phyloP scores from a whole-genome alignment of 2,113 vertebrate species.

The Vulpes lagopus region DNA sequence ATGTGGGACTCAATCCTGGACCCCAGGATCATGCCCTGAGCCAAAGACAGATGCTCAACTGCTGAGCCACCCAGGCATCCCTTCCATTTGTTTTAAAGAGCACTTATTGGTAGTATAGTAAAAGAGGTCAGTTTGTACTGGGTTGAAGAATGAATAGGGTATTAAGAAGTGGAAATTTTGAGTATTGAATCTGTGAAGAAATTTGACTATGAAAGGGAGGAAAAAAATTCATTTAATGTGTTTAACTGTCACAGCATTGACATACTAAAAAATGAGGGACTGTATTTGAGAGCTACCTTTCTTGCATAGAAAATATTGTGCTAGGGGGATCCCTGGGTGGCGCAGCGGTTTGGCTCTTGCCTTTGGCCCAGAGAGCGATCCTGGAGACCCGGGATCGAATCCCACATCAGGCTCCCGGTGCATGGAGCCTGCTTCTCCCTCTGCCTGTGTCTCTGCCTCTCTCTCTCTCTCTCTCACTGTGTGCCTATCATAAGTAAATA shows the following conservation, averaged over 20 bases:
- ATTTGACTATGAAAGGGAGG: not conserved
- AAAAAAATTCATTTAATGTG: not conserved
- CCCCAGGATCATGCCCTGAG: too few relatives aligned
- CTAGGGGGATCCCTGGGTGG: not conserved
- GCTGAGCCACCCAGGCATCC: too few relatives aligned
- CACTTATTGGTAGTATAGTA: not conserved
- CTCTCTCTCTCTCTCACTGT: too few relatives aligned
- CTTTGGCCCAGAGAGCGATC: too few relatives aligned
- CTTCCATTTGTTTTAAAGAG: not conserved
- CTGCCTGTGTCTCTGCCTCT: too few relatives aligned
- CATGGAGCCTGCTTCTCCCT: too few relatives aligned
- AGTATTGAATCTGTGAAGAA: not conserved
- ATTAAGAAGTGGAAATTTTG: not conserved
- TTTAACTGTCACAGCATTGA: not conserved
- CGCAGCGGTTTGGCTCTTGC: too few relatives aligned
- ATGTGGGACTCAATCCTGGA: too few relatives aligned
- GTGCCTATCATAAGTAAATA: too few relatives aligned
- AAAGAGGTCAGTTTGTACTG: slow-evolving; percentile 17
- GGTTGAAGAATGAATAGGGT: not conserved
- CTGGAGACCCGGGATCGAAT: too few relatives aligned
- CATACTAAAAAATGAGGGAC: not conserved
- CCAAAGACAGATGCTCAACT: too few relatives aligned
- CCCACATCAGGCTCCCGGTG: too few relatives aligned
- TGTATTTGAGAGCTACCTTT: not conserved
- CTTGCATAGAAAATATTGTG: not conserved